Base-by-base conservation (phyloP, 2,888 invertebrate species). In the Lepidochitona cinerea region DNA sequence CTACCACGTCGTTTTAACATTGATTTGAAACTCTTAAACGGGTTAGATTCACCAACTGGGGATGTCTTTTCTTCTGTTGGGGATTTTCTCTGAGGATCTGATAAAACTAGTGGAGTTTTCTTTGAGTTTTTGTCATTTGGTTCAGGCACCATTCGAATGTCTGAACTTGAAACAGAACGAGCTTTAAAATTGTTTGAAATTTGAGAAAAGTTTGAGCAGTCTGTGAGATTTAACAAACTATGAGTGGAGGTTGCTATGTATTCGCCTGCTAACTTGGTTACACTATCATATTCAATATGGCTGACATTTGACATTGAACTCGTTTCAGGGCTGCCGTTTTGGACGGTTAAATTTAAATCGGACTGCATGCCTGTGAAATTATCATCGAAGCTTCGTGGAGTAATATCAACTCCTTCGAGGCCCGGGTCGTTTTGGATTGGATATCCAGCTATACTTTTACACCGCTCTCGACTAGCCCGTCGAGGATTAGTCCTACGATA, bases 1-100 rank as follows among this genome's bases (percentile, higher is more conserved):
- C 85, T 86, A 41, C 86, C 85, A 73, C 83, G 81, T n/a, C 87
- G 78, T 70, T 83, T 82, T 67, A 87, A 81, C 76, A 85, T 85
- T 26, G 84, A 85, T 76, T 85, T 86, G 73, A 87, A 79, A 23
- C 79, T 82, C 72, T 86, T 86, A 74, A 87, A 86, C 36, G 86
- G 83, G 53, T 84, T 84, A 3, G 59, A 59, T 32, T 59, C 59
- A 26, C 59, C 29, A 32, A 59, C 59, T 4, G 59, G 29, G 18
- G 59, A 59, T 14, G 59, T 29, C 32, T 59, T 59, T 23, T 26
- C 32, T 26, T 59, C 59, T 29, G 59, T 26, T 29, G 23, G 59
- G 26, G 59, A 26, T 4, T 4, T 59, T 26, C 29, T 59, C 12
- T 23, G 59, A 1, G 59, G 12, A 14, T 23, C 23, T 26, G 32